Percentiles rank a stretch among this genome's conserved stretches.
These are phyloP conservation scores for Temnopleurus reevesii DNA, from an alignment of 53 echinoderm and acorn worm species.

Conservation along the genomic window DNA sequence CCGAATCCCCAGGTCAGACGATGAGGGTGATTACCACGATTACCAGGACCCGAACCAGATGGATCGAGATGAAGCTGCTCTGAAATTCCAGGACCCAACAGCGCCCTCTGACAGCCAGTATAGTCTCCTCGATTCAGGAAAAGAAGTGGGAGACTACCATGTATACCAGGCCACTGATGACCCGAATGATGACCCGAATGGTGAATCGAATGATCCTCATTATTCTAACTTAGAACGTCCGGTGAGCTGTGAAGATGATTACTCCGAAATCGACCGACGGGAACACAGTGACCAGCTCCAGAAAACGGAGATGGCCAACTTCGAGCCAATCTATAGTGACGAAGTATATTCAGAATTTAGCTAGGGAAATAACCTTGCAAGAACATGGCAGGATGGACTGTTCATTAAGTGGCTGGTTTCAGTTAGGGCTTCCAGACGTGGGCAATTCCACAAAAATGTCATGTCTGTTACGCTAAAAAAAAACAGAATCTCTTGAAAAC, in stretches of 20 bases:
- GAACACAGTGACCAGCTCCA: neutral
- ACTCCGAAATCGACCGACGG: neutral
- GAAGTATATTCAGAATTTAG: conserved; percentile 3
- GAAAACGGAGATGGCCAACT: neutral
- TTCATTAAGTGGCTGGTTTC: too few species aligned
- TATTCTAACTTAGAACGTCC: neutral
- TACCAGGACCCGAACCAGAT: conserved; percentile 13
- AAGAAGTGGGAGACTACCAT: conserved; percentile 9
- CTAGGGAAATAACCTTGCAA: too few species aligned
- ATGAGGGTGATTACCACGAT: neutral
- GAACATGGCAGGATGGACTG: too few species aligned
- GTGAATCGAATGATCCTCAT: neutral
- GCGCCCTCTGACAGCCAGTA: neutral
- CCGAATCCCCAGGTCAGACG: too few species aligned
- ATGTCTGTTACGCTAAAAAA: too few species aligned
- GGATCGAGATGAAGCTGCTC: neutral
- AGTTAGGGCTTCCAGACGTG: too few species aligned
- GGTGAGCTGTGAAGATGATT: neutral
- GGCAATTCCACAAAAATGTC: too few species aligned
- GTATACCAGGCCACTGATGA: neutral
- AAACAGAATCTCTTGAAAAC: too few species aligned
- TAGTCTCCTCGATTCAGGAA: neutral
- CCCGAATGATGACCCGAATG: neutral
- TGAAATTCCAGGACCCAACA: neutral
- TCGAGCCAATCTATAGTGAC: conserved; percentile 9